Conservation (phyloP, 2,113 vertebrate species). For the Oenanthe oenanthe region DNA sequence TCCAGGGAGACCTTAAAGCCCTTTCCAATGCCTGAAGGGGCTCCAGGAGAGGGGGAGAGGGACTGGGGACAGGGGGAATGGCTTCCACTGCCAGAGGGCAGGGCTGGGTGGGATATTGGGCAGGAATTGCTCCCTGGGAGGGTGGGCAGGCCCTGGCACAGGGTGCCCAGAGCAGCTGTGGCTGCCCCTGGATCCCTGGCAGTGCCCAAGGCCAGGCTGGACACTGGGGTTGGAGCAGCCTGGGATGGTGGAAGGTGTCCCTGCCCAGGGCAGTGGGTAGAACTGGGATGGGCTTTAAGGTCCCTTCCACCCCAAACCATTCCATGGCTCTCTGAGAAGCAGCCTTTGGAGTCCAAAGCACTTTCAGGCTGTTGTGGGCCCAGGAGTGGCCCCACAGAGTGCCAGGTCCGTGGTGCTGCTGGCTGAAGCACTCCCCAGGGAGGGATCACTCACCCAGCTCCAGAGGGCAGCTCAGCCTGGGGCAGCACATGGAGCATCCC, state of each 20-base stretch:
- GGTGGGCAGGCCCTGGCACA: not conserved
- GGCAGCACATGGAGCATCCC: constrained; percentile 27
- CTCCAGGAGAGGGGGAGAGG: not conserved
- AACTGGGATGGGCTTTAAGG: fast-evolving
- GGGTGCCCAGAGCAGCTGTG: not conserved
- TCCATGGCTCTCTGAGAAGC: not conserved
- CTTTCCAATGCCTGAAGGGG: not conserved
- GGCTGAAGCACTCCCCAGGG: not conserved
- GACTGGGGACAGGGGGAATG: not conserved
- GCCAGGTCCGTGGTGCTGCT: not conserved
- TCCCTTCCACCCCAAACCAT: not conserved
- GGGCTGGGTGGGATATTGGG: fast-evolving
- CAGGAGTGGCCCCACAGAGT: not conserved
- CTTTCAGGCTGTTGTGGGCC: not conserved
- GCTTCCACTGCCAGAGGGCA: not conserved
- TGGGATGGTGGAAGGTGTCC: fast-evolving
- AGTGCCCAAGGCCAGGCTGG: fast-evolving
- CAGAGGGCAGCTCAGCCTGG: constrained; percentile 30
- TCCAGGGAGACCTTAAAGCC: not conserved
- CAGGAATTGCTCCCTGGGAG: not conserved
- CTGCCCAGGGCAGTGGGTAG: not conserved
- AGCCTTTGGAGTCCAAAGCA: not conserved
- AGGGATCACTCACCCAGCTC: not conserved
- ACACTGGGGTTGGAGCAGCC: fast-evolving
- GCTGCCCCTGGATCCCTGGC: not conserved